These are phyloP conservation scores for Mastomys coucha DNA, from an alignment of 2,113 vertebrate genomes.

Conservation along the genomic window DNA sequence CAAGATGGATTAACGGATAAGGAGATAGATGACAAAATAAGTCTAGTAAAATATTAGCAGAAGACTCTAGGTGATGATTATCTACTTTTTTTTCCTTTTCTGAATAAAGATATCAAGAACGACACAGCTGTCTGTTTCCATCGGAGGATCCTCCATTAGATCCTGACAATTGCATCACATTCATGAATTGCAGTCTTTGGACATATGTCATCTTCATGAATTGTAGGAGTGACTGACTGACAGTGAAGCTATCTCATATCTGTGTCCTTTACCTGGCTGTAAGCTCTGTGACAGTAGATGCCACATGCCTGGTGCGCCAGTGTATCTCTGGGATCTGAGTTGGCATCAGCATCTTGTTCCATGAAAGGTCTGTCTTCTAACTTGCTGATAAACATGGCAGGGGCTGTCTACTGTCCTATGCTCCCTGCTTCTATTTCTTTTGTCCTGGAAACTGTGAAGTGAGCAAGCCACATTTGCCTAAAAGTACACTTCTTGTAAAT, in stretches of 20 bases:
- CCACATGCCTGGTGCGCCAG: background rate
- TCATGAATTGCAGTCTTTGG: background rate
- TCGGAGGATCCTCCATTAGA: background rate
- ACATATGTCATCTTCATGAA: background rate
- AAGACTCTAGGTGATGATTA: background rate
- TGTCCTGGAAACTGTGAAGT: conserved; percentile 70
- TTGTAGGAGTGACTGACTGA: background rate
- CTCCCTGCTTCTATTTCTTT: conserved; percentile 71
- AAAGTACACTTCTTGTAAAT: conserved; percentile 73
- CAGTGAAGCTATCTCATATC: background rate
- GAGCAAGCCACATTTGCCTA: conserved; percentile 61
- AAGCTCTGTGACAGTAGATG: background rate
- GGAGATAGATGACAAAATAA: conserved; percentile 19
- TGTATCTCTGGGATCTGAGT: background rate
- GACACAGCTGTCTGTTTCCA: background rate
- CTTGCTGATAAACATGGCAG: background rate
- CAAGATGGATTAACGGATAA: background rate
- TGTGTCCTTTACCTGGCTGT: background rate
- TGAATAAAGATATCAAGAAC: conserved; percentile 19
- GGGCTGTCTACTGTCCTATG: background rate
- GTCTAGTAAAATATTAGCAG: background rate
- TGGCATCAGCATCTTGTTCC: background rate
- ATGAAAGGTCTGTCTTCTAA: background rate
- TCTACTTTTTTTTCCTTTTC: background rate
- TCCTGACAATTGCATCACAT: background rate